Percentiles rank a stretch among this genome's conserved stretches.
Evolutionary conservation across 2,888 invertebrate species (phyloP).

Genomic region (Latrodectus hesperus): DNA sequence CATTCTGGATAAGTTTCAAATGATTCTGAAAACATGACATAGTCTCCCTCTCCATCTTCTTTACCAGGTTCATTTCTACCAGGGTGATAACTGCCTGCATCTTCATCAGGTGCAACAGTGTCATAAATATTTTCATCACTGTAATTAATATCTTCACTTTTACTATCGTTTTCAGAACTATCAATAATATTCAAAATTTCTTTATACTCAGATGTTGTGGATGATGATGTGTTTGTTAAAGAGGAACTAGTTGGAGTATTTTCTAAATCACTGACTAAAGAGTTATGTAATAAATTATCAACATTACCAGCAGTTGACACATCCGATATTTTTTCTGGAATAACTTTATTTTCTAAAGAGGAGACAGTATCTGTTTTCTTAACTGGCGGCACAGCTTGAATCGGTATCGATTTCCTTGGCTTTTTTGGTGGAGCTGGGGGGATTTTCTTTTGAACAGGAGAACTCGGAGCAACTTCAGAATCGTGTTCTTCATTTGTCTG

Average conservation of each 20-base stretch:
- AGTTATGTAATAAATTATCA: slow-evolving; percentile 25
- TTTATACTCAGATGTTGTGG: slow-evolving; percentile 21
- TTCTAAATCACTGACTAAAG: slow-evolving; percentile 55
- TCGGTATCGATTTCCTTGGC: slow-evolving; percentile 57
- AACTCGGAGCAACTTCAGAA: slow-evolving; percentile 16
- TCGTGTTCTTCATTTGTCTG: slow-evolving; percentile 15
- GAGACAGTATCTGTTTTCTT: slow-evolving; percentile 16
- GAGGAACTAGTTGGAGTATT: slow-evolving; percentile 27
- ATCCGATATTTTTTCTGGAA: slow-evolving; percentile 23
- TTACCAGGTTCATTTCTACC: slow-evolving; percentile 21
- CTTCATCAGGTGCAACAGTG: slow-evolving; percentile 77
- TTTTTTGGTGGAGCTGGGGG: slow-evolving; percentile 69
- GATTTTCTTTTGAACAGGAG: slow-evolving; percentile 55
- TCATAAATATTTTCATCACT: slow-evolving; percentile 78
- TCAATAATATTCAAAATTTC: not conserved
- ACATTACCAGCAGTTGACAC: not conserved
- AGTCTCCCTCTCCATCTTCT: slow-evolving; percentile 60
- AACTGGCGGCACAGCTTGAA: slow-evolving; percentile 58
- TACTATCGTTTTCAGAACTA: slow-evolving; percentile 13
- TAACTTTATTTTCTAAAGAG: slow-evolving; percentile 8
- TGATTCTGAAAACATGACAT: slow-evolving; percentile 65
- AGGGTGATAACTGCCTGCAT: slow-evolving; percentile 9
- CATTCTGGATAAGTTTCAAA: slow-evolving; percentile 29
- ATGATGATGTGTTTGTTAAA: slow-evolving; percentile 32
- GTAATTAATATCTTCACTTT: slow-evolving; percentile 58